Percentiles rank a stretch among this genome's conserved stretches.
Conservation (phyloP, 2,888 invertebrate species). For the Drosophila ezoana region DNA sequence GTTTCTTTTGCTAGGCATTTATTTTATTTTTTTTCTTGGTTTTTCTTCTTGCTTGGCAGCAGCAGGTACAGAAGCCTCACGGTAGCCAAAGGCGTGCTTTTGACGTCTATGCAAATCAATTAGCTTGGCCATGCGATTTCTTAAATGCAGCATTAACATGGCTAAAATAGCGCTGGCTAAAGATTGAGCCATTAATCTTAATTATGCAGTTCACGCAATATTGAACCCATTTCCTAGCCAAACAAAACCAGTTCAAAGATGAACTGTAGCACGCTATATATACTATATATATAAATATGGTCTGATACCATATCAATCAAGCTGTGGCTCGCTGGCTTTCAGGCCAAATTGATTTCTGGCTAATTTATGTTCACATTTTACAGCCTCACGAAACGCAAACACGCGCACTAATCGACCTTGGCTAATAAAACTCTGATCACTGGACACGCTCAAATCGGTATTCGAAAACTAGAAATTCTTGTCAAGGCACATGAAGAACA, state of each 20-base stretch:
- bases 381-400: conserved; percentile 25
- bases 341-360: conserved; percentile 46
- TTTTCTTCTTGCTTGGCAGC: background rate
- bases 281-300: conserved; percentile 24
- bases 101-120: conserved; percentile 49
- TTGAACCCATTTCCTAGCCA: conserved; percentile 47
- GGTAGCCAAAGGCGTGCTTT: conserved; percentile 45
- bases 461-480: conserved; percentile 49
- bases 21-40: background rate
- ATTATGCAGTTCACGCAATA: conserved; percentile 36
- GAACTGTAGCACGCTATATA: conserved; percentile 11
- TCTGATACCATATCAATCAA: conserved; percentile 38
- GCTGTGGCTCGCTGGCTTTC: conserved; percentile 7
- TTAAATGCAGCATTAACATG: conserved; percentile 40
- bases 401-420: conserved; percentile 59
- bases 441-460: conserved; percentile 18
- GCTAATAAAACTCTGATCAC: conserved; percentile 34
- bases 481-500: conserved; percentile 40
- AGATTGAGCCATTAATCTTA: conserved; percentile 52
- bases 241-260: conserved; percentile 61
- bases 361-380: conserved; percentile 62
- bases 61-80: conserved; percentile 16
- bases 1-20: conserved; percentile 1
- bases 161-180: background rate
- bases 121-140: conserved; percentile 35